Conservation (phyloP, 2,888 invertebrate genomes). For the Anthophora plumipes region DNA sequence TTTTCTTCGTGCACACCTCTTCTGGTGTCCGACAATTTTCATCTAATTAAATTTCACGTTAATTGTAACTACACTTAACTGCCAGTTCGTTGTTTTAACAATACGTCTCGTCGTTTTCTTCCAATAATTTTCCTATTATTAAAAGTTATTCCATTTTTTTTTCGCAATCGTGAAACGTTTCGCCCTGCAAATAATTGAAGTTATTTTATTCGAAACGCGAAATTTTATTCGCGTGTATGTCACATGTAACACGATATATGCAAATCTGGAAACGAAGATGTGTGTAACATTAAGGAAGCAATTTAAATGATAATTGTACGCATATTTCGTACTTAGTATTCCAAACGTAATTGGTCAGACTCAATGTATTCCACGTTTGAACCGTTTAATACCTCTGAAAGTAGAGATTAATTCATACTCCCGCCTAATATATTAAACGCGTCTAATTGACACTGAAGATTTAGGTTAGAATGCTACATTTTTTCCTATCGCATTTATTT, state of each 20-base stretch:
- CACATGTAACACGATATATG: neutral
- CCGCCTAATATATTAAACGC: neutral
- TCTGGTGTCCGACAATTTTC: slow-evolving; percentile 7
- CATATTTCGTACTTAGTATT: slow-evolving; percentile 2
- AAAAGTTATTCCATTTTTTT: neutral
- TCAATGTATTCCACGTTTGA: neutral
- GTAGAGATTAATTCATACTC: neutral
- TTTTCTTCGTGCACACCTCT: slow-evolving; percentile 8
- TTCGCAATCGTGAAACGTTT: no score
- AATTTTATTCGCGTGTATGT: neutral
- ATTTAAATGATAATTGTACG: slow-evolving; percentile 19
- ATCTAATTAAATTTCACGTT: slow-evolving; percentile 16
- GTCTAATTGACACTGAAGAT: neutral
- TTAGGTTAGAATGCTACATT: slow-evolving; percentile 25
- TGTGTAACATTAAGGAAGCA: slow-evolving; percentile 11
- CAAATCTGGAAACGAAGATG: slow-evolving; percentile 12
- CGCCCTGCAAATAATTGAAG: neutral
- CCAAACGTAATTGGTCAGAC: neutral
- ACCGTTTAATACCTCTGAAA: neutral
- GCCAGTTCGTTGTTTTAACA: neutral
- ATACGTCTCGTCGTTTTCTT: neutral
- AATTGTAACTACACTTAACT: neutral
- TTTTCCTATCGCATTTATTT: neutral
- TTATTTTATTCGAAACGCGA: neutral
- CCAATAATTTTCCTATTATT: neutral